A percentile compares a stretch with the other conserved stretches of the same genome.
Evolutionary conservation across 2,888 invertebrate species (phyloP).

Genomic region (Athalia rosae): DNA sequence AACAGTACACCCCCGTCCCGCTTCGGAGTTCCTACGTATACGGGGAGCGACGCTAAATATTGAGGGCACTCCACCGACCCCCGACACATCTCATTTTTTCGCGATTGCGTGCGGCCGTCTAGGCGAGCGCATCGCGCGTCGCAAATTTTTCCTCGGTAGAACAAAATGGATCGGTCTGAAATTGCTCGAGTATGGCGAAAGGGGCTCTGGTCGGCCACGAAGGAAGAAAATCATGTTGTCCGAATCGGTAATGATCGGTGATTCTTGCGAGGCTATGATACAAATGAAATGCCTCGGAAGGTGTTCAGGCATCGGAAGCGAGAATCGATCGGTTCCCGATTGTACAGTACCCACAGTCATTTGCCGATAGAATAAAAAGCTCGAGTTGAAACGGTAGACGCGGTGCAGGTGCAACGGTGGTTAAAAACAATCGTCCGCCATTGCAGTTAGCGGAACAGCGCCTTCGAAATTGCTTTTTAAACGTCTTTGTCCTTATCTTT

Average conservation of each 20-base stretch:
- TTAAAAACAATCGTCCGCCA: constrained; percentile 48
- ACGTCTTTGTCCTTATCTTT: constrained; percentile 16
- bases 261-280: not conserved
- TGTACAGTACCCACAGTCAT: constrained; percentile 18
- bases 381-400: constrained; percentile 11
- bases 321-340: not conserved
- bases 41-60: not conserved
- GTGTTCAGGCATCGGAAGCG: not conserved
- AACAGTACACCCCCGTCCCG: not conserved
- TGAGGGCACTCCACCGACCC: too few relatives aligned
- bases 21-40: not conserved
- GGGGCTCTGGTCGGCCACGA: not conserved
- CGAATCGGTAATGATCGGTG: constrained; percentile 2
- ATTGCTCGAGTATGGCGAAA: not conserved
- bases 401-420: constrained; percentile 46
- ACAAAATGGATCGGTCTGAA: too few relatives aligned
- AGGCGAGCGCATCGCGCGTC: too few relatives aligned
- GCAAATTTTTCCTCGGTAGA: too few relatives aligned
- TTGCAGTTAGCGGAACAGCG: constrained; percentile 46
- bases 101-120: too few relatives aligned
- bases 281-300: not conserved
- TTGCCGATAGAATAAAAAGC: constrained; percentile 15
- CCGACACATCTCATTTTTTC: too few relatives aligned
- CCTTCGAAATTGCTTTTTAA: constrained; percentile 36
- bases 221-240: not conserved